A percentile compares a stretch with the other conserved stretches of the same genome.
Conservation (phyloP, 2,888 invertebrate genomes). For the Volucella bombylans region DNA sequence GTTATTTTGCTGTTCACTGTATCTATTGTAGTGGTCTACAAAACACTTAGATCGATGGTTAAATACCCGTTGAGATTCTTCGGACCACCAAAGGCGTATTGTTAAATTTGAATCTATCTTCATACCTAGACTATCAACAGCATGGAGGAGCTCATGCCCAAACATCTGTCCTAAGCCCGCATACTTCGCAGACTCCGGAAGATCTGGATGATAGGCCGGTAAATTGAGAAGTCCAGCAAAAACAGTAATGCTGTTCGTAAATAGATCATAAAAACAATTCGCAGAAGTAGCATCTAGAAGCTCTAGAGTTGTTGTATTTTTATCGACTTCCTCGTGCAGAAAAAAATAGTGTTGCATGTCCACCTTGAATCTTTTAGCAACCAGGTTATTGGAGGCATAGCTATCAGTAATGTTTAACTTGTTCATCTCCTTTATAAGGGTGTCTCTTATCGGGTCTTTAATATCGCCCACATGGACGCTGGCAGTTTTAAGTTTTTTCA, state of each 20-base stretch:
- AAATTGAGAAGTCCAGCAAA: constrained; percentile 53
- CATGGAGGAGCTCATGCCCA: too few species aligned
- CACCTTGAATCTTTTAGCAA: constrained; percentile 75
- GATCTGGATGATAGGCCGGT: constrained; percentile 77
- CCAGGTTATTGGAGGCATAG: constrained; percentile 76
- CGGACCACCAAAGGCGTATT: constrained; percentile 80
- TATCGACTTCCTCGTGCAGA: constrained; percentile 68
- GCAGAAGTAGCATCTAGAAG: too few species aligned
- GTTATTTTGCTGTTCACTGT: constrained; percentile 79
- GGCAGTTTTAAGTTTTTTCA: constrained; percentile 77
- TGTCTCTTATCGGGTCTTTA: constrained; percentile 75
- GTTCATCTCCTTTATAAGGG: constrained; percentile 75
- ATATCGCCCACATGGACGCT: constrained; percentile 75
- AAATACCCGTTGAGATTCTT: constrained; percentile 76
- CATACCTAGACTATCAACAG: too few species aligned
- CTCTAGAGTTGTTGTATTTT: constrained; percentile 75
- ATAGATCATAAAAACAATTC: too few species aligned
- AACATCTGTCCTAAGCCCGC: constrained; percentile 79
- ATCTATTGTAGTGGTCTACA: constrained; percentile 76
- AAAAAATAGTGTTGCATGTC: constrained; percentile 76
- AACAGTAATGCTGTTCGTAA: too few species aligned
- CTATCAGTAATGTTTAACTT: constrained; percentile 75
- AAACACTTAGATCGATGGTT: constrained; percentile 77
- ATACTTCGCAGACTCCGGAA: constrained; percentile 79
- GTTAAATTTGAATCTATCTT: constrained; percentile 63